Base-by-base conservation (phyloP, 2,113 vertebrate species). In the Ahaetulla prasina region DNA sequence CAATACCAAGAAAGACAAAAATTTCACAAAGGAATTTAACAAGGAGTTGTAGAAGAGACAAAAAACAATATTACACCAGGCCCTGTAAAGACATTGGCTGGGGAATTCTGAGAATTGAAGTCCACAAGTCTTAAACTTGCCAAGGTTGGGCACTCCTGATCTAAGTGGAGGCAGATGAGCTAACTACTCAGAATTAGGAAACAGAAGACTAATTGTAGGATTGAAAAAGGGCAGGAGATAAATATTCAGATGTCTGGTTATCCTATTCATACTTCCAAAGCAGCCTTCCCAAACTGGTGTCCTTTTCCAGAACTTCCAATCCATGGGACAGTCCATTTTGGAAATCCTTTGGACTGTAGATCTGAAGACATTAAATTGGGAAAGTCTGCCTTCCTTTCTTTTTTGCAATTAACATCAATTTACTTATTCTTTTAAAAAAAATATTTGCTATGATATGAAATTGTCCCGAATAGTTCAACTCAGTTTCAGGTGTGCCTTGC, bases 401-500 rank as follows among this genome's bases (percentile, higher is more conserved):
- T 2, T 90, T 94, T 87, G 3, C 16, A 92, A 20, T 35, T 2
- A 0, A 6, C 6, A 63, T 0, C 35, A 84, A 11, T 90, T 16
- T 92, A 87, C 89, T 43, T 7, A 88, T 18, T 20, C 43, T 85
- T 74, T 92, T 94, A 3, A 3, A 3, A 60, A 55, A 57, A 25
- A 90, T 0, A 0, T 91, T 93, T 55, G 57, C 3, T 92, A 54
- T 91, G 55, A 45, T 35, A 91, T 88, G 9, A 7, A 92, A 16
- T 50, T 91, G 16, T 93, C 30, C 39, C 86, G 0, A 0, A 57
- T 0, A 87, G 0, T 12, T 85, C 88, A 92, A 43, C 6, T 88
- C 35, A 47, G 43, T 88, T 96, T 94, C 89, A n/a, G 60, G 16
- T 91, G 86, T 55, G 1, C 6, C 93, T 94, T 92, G 20, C 92